These are phyloP conservation scores for Papilio polyxenes DNA, from an alignment of 1,140 invertebrate species.

Conservation along the genomic window DNA sequence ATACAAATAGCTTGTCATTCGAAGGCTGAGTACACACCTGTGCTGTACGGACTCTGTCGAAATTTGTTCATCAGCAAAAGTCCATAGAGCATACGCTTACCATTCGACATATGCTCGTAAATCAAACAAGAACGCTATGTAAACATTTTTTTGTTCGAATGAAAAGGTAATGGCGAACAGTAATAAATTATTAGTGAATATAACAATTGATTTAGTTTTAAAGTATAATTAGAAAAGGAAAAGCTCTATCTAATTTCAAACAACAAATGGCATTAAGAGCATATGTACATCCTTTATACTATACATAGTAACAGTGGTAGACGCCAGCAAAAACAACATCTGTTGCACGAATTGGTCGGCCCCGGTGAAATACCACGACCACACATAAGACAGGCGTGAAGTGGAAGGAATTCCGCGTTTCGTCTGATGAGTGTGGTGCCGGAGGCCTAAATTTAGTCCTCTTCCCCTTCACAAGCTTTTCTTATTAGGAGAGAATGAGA, in stretches of 20 bases:
- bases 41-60: neutral
- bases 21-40: constrained; percentile 20
- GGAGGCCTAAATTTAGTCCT: too few species aligned
- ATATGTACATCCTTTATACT: neutral
- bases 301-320: neutral
- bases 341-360: too few species aligned
- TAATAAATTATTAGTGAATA: neutral
- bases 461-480: too few species aligned
- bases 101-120: constrained; percentile 13
- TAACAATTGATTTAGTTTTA: neutral
- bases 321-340: too few species aligned
- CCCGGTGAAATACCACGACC: too few species aligned
- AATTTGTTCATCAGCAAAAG: neutral
- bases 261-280: neutral
- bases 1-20: neutral
- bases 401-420: too few species aligned
- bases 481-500: too few species aligned
- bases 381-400: too few species aligned
- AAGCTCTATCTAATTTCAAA: neutral
- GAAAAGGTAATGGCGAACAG: neutral
- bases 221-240: neutral
- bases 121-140: constrained; percentile 21
- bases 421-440: too few species aligned
- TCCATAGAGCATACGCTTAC: neutral
- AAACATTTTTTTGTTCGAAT: neutral